These are phyloP conservation scores for Mythimna pallens DNA, from an alignment of 2,888 invertebrate species.

Conservation along the genomic window DNA sequence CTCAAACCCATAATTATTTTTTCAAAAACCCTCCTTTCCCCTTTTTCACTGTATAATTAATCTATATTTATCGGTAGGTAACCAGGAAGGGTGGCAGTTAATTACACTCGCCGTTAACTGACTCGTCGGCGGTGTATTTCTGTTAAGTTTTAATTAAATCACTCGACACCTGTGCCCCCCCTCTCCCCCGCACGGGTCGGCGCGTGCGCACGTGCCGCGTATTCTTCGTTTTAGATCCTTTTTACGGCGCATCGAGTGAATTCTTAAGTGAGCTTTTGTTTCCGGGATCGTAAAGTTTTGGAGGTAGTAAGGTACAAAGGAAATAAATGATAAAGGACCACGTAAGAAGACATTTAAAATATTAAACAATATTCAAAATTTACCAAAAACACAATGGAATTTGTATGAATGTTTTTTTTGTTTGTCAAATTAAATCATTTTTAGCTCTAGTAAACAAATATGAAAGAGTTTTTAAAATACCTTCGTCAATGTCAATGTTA, in stretches of 20 bases:
- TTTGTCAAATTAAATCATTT: too few species aligned
- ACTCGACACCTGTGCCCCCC: constrained; percentile 81
- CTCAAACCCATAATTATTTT: background rate
- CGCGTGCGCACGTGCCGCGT: constrained; percentile 73
- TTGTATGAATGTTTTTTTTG: too few species aligned
- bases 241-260: constrained; percentile 50
- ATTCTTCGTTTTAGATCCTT: constrained; percentile 45
- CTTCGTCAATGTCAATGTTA: too few species aligned
- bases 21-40: constrained; percentile 24
- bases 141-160: constrained; percentile 82
- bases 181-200: constrained; percentile 35
- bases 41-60: constrained; percentile 63
- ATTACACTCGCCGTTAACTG: constrained; percentile 69
- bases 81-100: constrained; percentile 69
- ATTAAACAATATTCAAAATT: background rate
- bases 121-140: constrained; percentile 68
- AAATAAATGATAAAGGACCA: background rate
- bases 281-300: constrained; percentile 41
- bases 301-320: background rate
- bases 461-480: too few species aligned
- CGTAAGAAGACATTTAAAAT: background rate
- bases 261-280: constrained; percentile 55
- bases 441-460: too few species aligned
- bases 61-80: constrained; percentile 67
- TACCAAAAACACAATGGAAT: background rate